Evolutionary conservation across 1,140 invertebrate genomes (phyloP).

Genomic region (Octopus bimaculoides): DNA sequence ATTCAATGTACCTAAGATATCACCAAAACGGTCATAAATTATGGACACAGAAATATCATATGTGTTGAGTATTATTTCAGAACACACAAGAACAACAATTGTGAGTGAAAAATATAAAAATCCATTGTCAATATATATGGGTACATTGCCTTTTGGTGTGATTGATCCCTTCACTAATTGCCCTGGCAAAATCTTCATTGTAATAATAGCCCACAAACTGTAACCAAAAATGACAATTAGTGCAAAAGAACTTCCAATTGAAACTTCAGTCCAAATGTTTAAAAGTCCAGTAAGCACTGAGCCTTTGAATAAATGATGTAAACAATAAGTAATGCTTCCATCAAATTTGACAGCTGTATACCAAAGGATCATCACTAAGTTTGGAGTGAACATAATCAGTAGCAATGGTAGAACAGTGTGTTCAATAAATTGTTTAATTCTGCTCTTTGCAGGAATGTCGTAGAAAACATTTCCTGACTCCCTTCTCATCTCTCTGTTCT

Average conservation of each 20-base stretch:
- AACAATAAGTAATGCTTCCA: conserved; percentile 43
- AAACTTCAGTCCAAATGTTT: conserved; percentile 40
- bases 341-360: conserved; percentile 43
- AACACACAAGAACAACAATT: conserved; percentile 47
- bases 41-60: conserved; percentile 45
- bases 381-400: conserved; percentile 43
- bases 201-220: conserved; percentile 37
- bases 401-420: conserved; percentile 40
- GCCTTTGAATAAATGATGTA: conserved; percentile 22
- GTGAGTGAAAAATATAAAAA: conserved; percentile 60
- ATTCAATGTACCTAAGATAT: conserved; percentile 60
- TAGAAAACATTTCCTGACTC: too few relatives aligned
- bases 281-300: conserved; percentile 29
- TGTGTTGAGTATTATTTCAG: conserved; percentile 45
- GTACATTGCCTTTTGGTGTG: conserved; percentile 59
- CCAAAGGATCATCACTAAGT: conserved; percentile 48
- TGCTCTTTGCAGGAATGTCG: background rate
- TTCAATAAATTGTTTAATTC: conserved; percentile 30
- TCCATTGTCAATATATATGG: conserved; percentile 63
- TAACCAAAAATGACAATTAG: conserved; percentile 43
- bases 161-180: conserved; percentile 58
- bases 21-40: conserved; percentile 59
- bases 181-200: conserved; percentile 57
- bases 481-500: too few relatives aligned
- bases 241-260: conserved; percentile 33